A percentile compares a stretch with the other conserved stretches of the same genome.
Conservation (phyloP, 2,797 vertebrate species). For the Hydrocynus forskahlii region DNA sequence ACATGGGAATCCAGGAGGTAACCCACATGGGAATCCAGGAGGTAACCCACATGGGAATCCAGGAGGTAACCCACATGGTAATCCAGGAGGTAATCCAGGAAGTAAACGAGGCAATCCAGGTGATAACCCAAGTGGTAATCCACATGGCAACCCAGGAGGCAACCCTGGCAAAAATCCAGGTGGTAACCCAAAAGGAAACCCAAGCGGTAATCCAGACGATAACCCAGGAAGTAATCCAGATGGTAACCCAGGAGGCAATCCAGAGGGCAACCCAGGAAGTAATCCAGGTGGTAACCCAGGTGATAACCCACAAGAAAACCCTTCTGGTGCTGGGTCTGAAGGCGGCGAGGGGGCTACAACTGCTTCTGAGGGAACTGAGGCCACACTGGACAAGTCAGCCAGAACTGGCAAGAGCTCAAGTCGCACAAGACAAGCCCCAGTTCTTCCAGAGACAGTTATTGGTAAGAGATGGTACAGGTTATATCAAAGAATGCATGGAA, state of each 20-base stretch:
- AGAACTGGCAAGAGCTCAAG: slow-evolving; percentile 65
- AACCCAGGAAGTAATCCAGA: not conserved
- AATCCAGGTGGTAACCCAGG: slow-evolving; percentile 5
- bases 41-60: slow-evolving; percentile 13
- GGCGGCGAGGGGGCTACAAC: slow-evolving; percentile 59
- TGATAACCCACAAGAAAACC: slow-evolving; percentile 17
- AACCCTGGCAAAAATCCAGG: slow-evolving; percentile 3
- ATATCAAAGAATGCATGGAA: slow-evolving; percentile 72
- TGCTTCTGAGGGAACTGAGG: slow-evolving; percentile 63
- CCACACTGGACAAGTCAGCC: slow-evolving; percentile 54
- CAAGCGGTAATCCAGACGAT: not conserved
- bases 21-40: slow-evolving; percentile 9
- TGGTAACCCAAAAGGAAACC: not conserved
- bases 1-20: not conserved
- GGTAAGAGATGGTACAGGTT: slow-evolving; percentile 73
- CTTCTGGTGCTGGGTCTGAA: slow-evolving; percentile 49
- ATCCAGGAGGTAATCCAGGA: slow-evolving; percentile 12
- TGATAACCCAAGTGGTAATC: slow-evolving; percentile 25
- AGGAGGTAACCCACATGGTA: not conserved
- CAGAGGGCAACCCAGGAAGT: not conserved
- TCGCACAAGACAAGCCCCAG: slow-evolving; percentile 62
- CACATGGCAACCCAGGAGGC: not conserved
- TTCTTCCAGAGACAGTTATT: slow-evolving; percentile 71
- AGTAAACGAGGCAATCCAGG: not conserved
- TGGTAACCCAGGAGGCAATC: not conserved